Evolutionary conservation across 2,888 invertebrate species (phyloP).

Genomic region (Nomada flava): DNA sequence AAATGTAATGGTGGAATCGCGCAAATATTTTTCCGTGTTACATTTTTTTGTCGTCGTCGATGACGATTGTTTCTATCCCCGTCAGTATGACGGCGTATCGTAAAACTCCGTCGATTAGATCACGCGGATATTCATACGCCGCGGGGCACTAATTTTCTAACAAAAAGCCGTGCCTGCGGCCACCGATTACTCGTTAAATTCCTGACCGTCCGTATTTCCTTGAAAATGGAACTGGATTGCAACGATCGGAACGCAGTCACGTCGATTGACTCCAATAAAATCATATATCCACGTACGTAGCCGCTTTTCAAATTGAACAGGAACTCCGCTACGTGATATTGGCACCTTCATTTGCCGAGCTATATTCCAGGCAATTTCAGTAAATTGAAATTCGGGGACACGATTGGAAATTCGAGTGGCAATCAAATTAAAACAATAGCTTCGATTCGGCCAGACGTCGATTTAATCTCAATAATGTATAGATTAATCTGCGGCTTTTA

Average conservation of each 20-base stretch:
- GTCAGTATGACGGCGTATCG: conserved; percentile 4
- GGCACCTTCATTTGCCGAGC: background rate
- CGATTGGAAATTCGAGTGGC: no score
- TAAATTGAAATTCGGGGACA: background rate
- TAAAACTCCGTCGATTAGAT: conserved; percentile 31
- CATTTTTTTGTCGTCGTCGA: conserved; percentile 5
- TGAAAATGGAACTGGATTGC: conserved; percentile 18
- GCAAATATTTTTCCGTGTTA: conserved; percentile 7
- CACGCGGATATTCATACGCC: background rate
- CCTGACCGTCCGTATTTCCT: conserved; percentile 14
- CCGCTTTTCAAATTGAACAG: background rate
- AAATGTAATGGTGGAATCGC: conserved; percentile 10
- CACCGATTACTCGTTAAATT: conserved; percentile 23
- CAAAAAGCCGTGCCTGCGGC: conserved; percentile 13
- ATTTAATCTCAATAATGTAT: no score
- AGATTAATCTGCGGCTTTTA: no score
- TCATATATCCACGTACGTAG: background rate
- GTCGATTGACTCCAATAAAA: background rate
- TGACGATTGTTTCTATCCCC: conserved; percentile 45
- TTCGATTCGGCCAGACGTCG: no score
- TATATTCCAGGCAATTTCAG: no score
- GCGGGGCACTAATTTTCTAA: conserved; percentile 17
- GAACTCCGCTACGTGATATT: background rate
- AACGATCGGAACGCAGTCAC: background rate
- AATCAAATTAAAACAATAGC: no score